These are phyloP conservation scores for Oxytorus armatus DNA, from an alignment of 2,888 invertebrate species.

Conservation along the genomic window DNA sequence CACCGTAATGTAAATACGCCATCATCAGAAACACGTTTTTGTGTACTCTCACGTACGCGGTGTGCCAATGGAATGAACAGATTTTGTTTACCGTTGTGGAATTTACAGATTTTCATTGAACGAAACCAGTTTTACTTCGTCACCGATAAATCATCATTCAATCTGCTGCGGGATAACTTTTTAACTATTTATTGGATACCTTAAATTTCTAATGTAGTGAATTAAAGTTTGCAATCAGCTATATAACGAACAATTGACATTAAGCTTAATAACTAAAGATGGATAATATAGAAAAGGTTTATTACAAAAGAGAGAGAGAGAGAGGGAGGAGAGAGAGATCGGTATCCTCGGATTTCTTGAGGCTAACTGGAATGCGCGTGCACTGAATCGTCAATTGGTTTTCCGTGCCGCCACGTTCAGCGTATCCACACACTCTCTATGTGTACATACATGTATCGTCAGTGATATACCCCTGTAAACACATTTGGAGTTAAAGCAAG, in stretches of 20 bases:
- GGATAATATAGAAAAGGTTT: too few species aligned
- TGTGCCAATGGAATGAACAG: slow-evolving; percentile 38
- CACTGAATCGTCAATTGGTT: slow-evolving; percentile 72
- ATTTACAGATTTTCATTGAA: neutral
- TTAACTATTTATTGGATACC: too few species aligned
- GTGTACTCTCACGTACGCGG: slow-evolving; percentile 6
- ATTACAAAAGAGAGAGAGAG: neutral
- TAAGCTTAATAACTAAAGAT: too few species aligned
- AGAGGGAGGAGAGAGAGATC: slow-evolving; percentile 35
- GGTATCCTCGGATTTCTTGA: slow-evolving; percentile 67
- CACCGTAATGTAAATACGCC: too few species aligned
- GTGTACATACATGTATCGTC: slow-evolving; percentile 4
- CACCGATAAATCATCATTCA: too few species aligned
- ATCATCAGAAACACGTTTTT: slow-evolving; percentile 52
- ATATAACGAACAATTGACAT: neutral
- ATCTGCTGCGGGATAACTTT: too few species aligned
- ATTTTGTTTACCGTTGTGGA: neutral
- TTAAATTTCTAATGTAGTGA: too few species aligned
- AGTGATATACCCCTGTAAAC: slow-evolving; percentile 11
- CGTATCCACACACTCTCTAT: slow-evolving; percentile 7
- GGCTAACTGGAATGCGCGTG: slow-evolving; percentile 77
- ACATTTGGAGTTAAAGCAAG: slow-evolving; percentile 33
- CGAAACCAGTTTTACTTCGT: slow-evolving; percentile 15
- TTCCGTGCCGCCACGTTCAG: slow-evolving; percentile 36
- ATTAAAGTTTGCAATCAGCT: too few species aligned